These are phyloP conservation scores for Drusus annulatus DNA, from an alignment of 1,140 invertebrate genomes.

Conservation along the genomic window DNA sequence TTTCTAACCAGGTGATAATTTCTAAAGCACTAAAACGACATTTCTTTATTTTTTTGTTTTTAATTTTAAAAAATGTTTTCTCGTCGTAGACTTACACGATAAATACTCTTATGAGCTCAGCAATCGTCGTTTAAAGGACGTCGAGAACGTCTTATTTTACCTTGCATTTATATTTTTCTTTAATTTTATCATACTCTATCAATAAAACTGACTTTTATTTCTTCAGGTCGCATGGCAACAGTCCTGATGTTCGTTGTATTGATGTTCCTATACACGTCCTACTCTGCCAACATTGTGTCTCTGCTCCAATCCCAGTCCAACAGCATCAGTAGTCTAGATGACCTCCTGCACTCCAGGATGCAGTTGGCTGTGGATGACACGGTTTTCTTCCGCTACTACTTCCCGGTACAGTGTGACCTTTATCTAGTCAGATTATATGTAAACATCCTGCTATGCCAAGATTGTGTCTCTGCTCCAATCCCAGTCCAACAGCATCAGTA, in stretches of 20 bases:
- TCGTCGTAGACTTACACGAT: no score
- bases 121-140: no score
- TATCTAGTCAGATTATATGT: slow-evolving; percentile 56
- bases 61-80: no score
- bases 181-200: no score
- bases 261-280: slow-evolving; percentile 70
- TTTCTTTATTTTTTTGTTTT: no score
- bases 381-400: slow-evolving; percentile 71
- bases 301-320: slow-evolving; percentile 76
- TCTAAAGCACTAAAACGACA: no score
- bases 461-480: slow-evolving; percentile 78
- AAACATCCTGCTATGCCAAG: slow-evolving; percentile 77
- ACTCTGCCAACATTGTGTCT: slow-evolving; percentile 79
- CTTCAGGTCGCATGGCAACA: slow-evolving; percentile 69
- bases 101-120: no score
- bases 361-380: slow-evolving; percentile 68
- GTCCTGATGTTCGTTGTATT: slow-evolving; percentile 70
- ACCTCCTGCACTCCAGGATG: slow-evolving; percentile 72
- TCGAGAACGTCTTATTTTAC: no score
- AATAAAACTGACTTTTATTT: no score
- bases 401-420: slow-evolving; percentile 65
- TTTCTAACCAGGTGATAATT: no score
- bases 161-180: no score
- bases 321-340: slow-evolving; percentile 72
- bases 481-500: slow-evolving; percentile 74